Base-by-base conservation (phyloP, 2,797 vertebrate species). In the Trachurus trachurus region DNA sequence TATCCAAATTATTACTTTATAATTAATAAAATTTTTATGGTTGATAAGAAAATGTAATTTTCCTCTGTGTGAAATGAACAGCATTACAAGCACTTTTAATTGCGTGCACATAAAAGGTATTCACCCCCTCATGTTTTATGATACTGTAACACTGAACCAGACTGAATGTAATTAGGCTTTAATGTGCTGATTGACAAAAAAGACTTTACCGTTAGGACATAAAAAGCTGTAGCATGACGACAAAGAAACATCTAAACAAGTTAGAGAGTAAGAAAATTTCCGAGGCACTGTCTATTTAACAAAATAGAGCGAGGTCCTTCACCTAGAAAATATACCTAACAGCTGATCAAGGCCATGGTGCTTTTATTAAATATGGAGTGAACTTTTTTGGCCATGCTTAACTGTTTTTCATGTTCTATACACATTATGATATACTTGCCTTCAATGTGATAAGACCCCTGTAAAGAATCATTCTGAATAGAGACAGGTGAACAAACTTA, bases 11-110 rank as follows among this genome's bases (percentile, higher is more conserved):
- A 83, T 86, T 83, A 71, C 71, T 88, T 93, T 92, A 61, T 91
- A 87, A 84, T 88, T 66, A 94, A 93, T 90, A 92, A 92, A 91
- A 65, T 82, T 82, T 85, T 86, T 75, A 88, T 83, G 73, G 47
- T 82, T 93, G 63, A 79, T 93, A 87, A 78, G 62, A 84, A 87
- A 83, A 77, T 59, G 9, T 19, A 60, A 62, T 67, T 85, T 85
- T 71, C 53, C 13, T 82, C 16, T 70, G 49, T 71, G 31, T 76
- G 34, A 58, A 72, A 74, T 82, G 78, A 73, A 73, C 80, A n/a
- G 45, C n/a, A 26, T 57, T 7, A 17, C 5, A 60, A 54, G 6
- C 60, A 21, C 2, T 68, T 54, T 56, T 9, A 56, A 78, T 53
- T 26, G 4, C 16, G 17, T 31, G n/a, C 22, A 50, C 40, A 57